Evolutionary conservation across 1,140 invertebrate genomes (phyloP), one percentile per base, ranked within the genome.

Genomic region (Danaus melanippus): DNA sequence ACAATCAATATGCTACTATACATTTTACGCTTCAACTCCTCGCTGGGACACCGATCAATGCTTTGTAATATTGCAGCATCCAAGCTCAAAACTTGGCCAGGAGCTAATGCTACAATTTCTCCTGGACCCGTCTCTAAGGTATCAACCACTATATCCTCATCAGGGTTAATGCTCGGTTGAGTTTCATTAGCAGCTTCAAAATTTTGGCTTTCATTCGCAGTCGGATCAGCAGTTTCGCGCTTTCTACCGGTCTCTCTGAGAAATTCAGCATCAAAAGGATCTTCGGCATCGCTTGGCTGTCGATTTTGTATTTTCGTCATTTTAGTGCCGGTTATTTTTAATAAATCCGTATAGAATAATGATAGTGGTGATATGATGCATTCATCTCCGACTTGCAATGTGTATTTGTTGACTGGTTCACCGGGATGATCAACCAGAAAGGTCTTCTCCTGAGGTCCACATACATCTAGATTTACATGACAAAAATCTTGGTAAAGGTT

Each of bases 1-100:
- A 98, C 95, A 0, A 98, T 90, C 9, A 99, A 86, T 61, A 99
- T 95, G 72, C 93, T 96, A 52, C 93, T 95, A 71, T 97, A 98
- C 96, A 99, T 97, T 87, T 97, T 96, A 12, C 94, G 89, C 85
- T 97, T 97, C 42, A 97, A 84, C 64, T 99, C 97, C 59, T 97
- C 96, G 17, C 89, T 92, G 5, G 90, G 91, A 87, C 96, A 97
- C 71, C 93, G 90, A 66, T 97, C 96, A 59, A 98, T 97, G 70
- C 96, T 95, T 74, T 96, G 94, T 10, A 98, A 84, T 61, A 98
- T 93, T 1, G 96, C 96, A 71, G 96, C 93, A 87, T 98, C 96
- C 15, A 98, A 78, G 3, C 95, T 93, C 53, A 98, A 84, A 8
- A 98, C 89, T 75, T 95, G 94, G 12, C 94, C 94, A 1, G 91